Conservation (phyloP, 2,888 invertebrate genomes). For the Lacanobia oleracea region DNA sequence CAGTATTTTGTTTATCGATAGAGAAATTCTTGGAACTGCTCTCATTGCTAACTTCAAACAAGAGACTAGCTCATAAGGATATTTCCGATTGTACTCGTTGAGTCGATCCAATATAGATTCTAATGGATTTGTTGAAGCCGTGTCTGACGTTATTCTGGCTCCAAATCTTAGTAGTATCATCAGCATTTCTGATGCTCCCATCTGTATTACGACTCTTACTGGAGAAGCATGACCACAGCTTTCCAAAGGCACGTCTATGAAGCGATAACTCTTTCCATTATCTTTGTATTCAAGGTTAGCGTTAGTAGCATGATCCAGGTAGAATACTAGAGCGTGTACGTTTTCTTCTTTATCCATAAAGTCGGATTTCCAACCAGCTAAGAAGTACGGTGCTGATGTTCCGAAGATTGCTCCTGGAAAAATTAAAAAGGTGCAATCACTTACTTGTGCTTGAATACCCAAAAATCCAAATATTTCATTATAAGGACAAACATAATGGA, state of each 20-base stretch:
- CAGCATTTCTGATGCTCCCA: conserved; percentile 94
- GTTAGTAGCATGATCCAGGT: conserved; percentile 94
- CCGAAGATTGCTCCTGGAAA: conserved; percentile 95
- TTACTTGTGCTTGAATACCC: background rate
- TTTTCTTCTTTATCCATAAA: conserved; percentile 95
- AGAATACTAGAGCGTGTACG: conserved; percentile 94
- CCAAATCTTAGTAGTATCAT: conserved; percentile 94
- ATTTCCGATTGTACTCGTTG: conserved; percentile 91
- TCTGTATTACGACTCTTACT: conserved; percentile 93
- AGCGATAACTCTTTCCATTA: conserved; percentile 85
- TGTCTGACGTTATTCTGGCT: conserved; percentile 91
- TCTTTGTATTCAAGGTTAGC: conserved; percentile 91
- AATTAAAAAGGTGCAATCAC: background rate
- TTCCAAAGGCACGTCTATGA: conserved; percentile 95
- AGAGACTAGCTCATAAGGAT: conserved; percentile 93
- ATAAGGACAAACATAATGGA: too few relatives aligned
- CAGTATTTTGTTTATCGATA: conserved; percentile 83
- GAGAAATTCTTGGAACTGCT: conserved; percentile 91
- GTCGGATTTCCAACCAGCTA: conserved; percentile 97
- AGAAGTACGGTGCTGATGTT: conserved; percentile 94
- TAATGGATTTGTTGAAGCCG: conserved; percentile 91
- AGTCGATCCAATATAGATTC: conserved; percentile 92
- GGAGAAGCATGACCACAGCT: conserved; percentile 94
- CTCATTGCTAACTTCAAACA: conserved; percentile 93
- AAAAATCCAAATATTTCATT: too few relatives aligned